Base-by-base conservation (phyloP, 92 coral and sea anemone genomes). In the Actinernus sp. region DNA sequence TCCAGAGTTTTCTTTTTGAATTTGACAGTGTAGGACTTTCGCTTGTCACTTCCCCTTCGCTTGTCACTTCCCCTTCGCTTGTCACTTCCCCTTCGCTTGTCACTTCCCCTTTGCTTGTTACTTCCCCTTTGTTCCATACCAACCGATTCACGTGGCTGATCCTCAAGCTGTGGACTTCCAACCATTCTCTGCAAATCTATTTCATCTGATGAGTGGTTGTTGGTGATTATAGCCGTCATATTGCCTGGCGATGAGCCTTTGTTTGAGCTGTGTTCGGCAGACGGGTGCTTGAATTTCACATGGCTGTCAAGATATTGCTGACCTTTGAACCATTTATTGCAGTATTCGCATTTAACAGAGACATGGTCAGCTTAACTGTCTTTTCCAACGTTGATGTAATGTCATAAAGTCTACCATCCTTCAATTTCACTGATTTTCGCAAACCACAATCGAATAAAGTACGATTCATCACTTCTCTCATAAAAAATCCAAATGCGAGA, bases 401-500 rank as follows among this genome's bases (percentile, higher is more conserved):
- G 44, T 81, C 75, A 56, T 21, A 66, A 32, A 72, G 70, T 21
- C 56, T 26, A 31, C 87, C 81, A 45, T 57, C 56, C 58, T 39
- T 64, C 65, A 45, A 31, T 62, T 71, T 68, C 26, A 80, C 87
- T 55, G 52, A 26, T 65, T 72, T 73, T 65, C 49, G 49, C 50
- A 72, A 37, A 33, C 88, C 88, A 72, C 81, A 81, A 58, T 72
- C 49, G 60, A 72, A 81, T 72, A 81, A 73, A 41, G 88, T 73
- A 37, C 69, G 75, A 81, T 81, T 81, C 81, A 81, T 81, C 26
- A 51, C 57, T 19, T 26, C 13, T n/a, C 26, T 57, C 2, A 33
- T 3, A 28, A 10, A 31, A 33, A 7, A 4, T 55, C 19, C n/a
- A n/a, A n/a, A n/a, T n/a, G n/a, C n/a, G n/a, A n/a, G n/a, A n/a